These are phyloP conservation scores for Luidia sarsii DNA, from an alignment of 53 echinoderm and acorn worm genomes.

Conservation along the genomic window DNA sequence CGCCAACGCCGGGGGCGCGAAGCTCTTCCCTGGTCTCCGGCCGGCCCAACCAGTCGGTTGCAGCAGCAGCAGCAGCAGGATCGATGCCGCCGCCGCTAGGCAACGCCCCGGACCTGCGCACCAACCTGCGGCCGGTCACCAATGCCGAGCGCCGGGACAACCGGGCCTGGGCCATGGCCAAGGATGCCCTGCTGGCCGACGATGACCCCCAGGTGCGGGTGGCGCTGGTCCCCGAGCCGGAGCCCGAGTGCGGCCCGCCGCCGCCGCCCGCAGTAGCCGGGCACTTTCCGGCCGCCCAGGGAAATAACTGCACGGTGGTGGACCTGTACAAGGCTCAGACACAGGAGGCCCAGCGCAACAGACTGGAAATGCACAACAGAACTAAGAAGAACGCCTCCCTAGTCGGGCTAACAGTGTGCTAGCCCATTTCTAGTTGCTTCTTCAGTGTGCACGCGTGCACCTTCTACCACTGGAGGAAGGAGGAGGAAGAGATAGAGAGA, in stretches of 20 bases:
- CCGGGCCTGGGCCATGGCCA: slow-evolving; percentile 31
- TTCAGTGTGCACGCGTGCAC: no score
- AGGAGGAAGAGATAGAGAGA: no score
- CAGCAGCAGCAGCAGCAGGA: neutral
- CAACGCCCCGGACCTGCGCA: slow-evolving; percentile 31
- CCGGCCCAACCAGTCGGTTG: neutral
- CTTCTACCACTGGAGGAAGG: no score
- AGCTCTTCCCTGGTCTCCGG: no score
- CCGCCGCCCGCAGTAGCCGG: no score
- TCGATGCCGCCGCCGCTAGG: slow-evolving; percentile 17
- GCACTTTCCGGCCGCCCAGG: neutral
- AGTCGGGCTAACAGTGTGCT: slow-evolving; percentile 54
- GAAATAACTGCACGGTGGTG: slow-evolving; percentile 20
- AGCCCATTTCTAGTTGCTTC: slow-evolving; percentile 3
- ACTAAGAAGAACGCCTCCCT: slow-evolving; percentile 49
- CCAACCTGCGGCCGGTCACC: slow-evolving; percentile 36
- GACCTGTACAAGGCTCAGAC: slow-evolving; percentile 56
- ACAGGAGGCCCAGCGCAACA: slow-evolving; percentile 49
- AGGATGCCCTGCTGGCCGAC: neutral
- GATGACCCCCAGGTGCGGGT: slow-evolving; percentile 16
- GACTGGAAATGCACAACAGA: slow-evolving; percentile 56
- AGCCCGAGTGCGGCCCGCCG: no score
- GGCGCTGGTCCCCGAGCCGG: neutral
- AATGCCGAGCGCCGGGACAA: slow-evolving; percentile 51
- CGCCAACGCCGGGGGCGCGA: slow-evolving; percentile 1